phyloP scores from a whole-genome alignment of 2,888 invertebrate genomes.

The Ophioninae sp. region DNA sequence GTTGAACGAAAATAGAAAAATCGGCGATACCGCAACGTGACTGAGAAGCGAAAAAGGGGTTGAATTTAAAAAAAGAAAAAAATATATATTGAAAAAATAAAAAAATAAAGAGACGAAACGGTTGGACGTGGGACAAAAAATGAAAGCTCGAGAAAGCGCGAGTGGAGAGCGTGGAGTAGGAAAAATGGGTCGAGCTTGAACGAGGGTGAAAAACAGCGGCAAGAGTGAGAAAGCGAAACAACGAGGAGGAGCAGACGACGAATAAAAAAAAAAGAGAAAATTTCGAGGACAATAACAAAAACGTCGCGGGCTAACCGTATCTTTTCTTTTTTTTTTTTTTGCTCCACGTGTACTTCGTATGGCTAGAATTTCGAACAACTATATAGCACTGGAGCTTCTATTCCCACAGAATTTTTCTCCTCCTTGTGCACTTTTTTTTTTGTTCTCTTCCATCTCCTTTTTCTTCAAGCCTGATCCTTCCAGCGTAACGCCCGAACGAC shows the following conservation, averaged over 20 bases:
- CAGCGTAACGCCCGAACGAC: slow-evolving; percentile 11
- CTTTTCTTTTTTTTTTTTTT: slow-evolving; percentile 32
- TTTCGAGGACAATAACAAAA: slow-evolving; percentile 59
- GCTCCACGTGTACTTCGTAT: slow-evolving; percentile 27
- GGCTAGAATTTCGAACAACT: slow-evolving; percentile 44
- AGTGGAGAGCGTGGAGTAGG: slow-evolving; percentile 23
- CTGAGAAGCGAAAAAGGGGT: slow-evolving; percentile 45
- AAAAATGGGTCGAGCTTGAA: slow-evolving; percentile 59
- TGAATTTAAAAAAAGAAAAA: slow-evolving; percentile 39
- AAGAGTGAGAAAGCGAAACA: slow-evolving; percentile 47
- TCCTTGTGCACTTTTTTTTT: slow-evolving; percentile 44
- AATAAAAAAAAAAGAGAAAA: neutral
- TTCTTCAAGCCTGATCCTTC: neutral
- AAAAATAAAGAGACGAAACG: slow-evolving; percentile 37
- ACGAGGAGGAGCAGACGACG: slow-evolving; percentile 56
- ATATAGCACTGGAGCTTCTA: slow-evolving; percentile 65
- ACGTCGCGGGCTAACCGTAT: slow-evolving; percentile 27
- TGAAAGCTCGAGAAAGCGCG: slow-evolving; percentile 54
- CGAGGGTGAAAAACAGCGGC: slow-evolving; percentile 30
- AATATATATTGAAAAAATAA: too few species aligned
- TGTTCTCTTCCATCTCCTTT: slow-evolving; percentile 27
- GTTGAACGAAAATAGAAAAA: slow-evolving; percentile 15
- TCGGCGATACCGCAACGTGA: slow-evolving; percentile 38
- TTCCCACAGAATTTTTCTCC: slow-evolving; percentile 34
- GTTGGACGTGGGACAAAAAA: slow-evolving; percentile 49